phyloP scores from a whole-genome alignment of 2,888 invertebrate genomes.

The Carterocephalus palaemon region DNA sequence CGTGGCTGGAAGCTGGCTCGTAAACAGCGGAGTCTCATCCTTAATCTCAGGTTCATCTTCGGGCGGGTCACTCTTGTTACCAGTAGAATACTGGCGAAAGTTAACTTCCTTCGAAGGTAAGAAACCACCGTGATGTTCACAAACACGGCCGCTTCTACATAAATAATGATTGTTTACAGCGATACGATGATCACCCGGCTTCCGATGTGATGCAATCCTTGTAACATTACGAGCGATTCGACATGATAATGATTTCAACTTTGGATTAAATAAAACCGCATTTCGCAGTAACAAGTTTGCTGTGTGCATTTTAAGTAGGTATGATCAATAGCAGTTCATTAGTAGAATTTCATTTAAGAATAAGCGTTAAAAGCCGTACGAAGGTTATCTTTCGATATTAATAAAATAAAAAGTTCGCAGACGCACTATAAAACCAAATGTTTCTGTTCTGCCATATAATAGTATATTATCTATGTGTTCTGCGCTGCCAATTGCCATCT shows the following conservation, averaged over 20 bases:
- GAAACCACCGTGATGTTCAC: conserved; percentile 39
- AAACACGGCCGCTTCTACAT: conserved; percentile 36
- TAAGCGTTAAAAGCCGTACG: conserved; percentile 24
- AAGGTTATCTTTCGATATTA: conserved; percentile 71
- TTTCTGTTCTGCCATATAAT: not conserved
- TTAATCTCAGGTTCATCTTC: conserved; percentile 59
- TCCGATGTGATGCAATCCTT: conserved; percentile 68
- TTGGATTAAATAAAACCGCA: conserved; percentile 50
- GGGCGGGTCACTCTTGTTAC: conserved; percentile 57
- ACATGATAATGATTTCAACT: conserved; percentile 46
- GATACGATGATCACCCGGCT: conserved; percentile 34
- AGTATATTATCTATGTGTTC: no score
- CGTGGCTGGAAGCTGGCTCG: conserved; percentile 87
- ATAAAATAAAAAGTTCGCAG: no score
- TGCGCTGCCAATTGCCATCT: no score
- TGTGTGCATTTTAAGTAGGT: conserved; percentile 55
- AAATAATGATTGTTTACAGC: conserved; percentile 2
- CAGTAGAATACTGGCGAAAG: conserved; percentile 54
- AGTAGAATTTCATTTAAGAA: conserved; percentile 47
- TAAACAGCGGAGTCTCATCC: conserved; percentile 68
- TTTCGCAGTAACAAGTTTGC: conserved; percentile 59
- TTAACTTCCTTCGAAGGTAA: conserved; percentile 33
- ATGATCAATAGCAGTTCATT: conserved; percentile 6
- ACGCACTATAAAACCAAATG: not conserved
- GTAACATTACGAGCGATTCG: conserved; percentile 55